Base-by-base conservation (phyloP, 2,888 invertebrate species). In the Boloria euphrosyne region DNA sequence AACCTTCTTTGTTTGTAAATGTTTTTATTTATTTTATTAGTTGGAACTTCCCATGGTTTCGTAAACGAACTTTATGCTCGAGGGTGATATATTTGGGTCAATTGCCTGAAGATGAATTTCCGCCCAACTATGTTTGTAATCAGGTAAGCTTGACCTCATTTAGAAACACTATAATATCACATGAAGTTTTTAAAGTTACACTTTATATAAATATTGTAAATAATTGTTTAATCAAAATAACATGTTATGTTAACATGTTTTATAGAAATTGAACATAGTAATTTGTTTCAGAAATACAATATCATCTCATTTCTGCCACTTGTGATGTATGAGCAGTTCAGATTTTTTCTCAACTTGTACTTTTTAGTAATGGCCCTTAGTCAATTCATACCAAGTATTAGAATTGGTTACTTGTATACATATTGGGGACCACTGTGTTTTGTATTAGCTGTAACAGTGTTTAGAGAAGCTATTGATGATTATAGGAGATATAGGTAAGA, bases 371-470 rank as follows among this genome's bases (percentile, higher is more conserved):
- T 99, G 99, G 99, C 99, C 0, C 93, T 97, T 63, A 98, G 98
- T 80, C 99, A 99, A 91, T 99, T 99, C 90, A 97, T 99, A 82
- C 98, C 98, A 27, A 98, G 97, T 79, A 96, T 99, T 74, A 94
- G 97, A 76, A 98, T 99, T 79, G 99, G 99, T 2, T 98, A 98
- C 84, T 94, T 99, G 53, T 99, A 99, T 87, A 99, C 99, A 0
- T 99, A 99, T 87, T 99, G 99, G 99, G 99, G 98, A 70, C 99
- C 99, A 54, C 87, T 99, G 93, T 96, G 98, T 77, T 99, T 99
- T 91, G 99, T 99, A 31, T 92, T 99, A 66, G 94, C 96, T 73
- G 98, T 99, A 13, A 99, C 99, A 14, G 94, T 99, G 85, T 97
- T 97, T 81, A 95, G 99, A 60, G 99, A 99, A 89, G 98, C 98